Base-by-base conservation (phyloP, 2,113 vertebrate species). In the Hypanus sabinus region DNA sequence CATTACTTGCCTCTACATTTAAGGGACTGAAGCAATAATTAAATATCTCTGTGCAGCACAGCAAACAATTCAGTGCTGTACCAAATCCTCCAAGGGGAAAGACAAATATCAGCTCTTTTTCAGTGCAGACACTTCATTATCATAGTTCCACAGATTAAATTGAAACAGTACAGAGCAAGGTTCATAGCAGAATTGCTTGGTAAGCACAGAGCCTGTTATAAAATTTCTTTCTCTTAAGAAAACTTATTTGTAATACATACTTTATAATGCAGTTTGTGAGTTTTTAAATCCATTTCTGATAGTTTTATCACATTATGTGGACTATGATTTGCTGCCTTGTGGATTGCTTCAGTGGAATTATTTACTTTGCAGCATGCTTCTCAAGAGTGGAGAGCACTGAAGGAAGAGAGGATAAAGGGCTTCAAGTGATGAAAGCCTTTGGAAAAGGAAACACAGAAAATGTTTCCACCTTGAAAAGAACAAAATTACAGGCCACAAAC, bases 121-220 rank as follows among this genome's bases (percentile, higher is more conserved):
- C 95, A 95, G 94, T 94, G 94, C 33, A 93, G 90, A 79, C 85
- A 94, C 94, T 94, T 94, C 94, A 94, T 94, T 73, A 46, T 71
- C n/a, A 71, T 24, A 92, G 65, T 73, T 73, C 68, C n/a, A 24
- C 68, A 73, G 90, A 73, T 93, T 73, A 46, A 95, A 95, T 96
- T 95, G 94, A 91, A 95, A 94, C 95, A 95, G 95, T 94, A 95
- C 76, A 95, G 95, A 94, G 95, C 95, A 95, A 95, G 95, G 94
- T 96, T 95, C 88, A 3, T 94, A 95, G 94, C 38, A 95, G 73
- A 94, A 95, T 79, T 95, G 95, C 95, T 96, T 95, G 94, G 94
- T 95, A 95, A 95, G 95, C 95, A 95, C 96, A 96, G 94, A n/a
- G 38, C 94, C 93, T 94, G 95, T 94, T 94, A 95, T 95, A 95